phyloP scores from a whole-genome alignment of 92 coral and sea anemone genomes.

The Heteractis magnifica region DNA sequence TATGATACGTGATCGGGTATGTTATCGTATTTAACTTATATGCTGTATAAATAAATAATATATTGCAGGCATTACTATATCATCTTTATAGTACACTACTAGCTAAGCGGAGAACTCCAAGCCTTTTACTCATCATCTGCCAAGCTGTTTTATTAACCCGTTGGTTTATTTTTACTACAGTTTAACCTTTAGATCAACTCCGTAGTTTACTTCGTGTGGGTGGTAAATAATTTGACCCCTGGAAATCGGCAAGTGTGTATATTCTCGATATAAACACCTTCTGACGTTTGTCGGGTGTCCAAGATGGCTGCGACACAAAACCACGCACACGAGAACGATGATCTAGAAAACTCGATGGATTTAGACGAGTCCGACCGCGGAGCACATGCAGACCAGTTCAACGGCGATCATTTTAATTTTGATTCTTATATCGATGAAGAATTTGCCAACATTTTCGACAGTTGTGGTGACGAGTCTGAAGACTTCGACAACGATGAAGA shows the following conservation, averaged over 20 bases:
- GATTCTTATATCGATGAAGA: slow-evolving; percentile 44
- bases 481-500: slow-evolving; percentile 9
- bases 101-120: no score
- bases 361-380: slow-evolving; percentile 11
- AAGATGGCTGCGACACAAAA: slow-evolving; percentile 4
- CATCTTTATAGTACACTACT: no score
- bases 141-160: not conserved
- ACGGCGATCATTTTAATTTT: slow-evolving; percentile 11
- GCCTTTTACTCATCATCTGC: no score
- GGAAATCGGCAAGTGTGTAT: slow-evolving; percentile 13
- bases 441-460: slow-evolving; percentile 5
- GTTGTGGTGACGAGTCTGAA: not conserved
- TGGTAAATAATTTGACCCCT: not conserved
- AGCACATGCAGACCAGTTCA: slow-evolving; percentile 9
- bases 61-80: no score
- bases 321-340: not conserved
- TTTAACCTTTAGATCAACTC: not conserved
- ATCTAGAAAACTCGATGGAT: slow-evolving; percentile 20
- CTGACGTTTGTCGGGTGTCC: not conserved
- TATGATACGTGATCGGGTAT: not conserved
- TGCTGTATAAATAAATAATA: no score
- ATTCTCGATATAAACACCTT: not conserved
- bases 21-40: not conserved
- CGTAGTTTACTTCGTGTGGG: not conserved
- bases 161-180: not conserved